Evolutionary conservation across 2,797 vertebrate species (phyloP).

Genomic region (Zalophus californianus): DNA sequence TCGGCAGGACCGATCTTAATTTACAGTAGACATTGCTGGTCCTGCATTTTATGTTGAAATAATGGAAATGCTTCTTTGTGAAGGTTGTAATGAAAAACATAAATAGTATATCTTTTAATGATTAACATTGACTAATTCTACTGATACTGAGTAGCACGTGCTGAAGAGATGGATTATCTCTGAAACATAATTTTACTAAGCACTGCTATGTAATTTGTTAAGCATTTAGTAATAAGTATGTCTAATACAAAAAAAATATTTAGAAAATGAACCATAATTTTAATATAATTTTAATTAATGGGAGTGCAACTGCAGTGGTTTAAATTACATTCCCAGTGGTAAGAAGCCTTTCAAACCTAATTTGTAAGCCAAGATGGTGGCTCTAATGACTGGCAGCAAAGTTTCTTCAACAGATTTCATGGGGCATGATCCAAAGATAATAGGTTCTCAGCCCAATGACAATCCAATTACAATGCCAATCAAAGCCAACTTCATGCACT

Average conservation of each 20-base stretch:
- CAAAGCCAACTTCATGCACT: constrained; percentile 99
- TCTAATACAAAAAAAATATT: constrained; percentile 91
- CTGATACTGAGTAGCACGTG: constrained; percentile 87
- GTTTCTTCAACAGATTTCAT: constrained; percentile 99
- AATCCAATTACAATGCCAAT: constrained; percentile 99
- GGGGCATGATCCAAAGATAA: constrained; percentile 99
- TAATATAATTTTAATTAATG: constrained; percentile 99
- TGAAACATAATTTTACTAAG: constrained; percentile 89
- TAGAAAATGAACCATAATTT: constrained; percentile 97
- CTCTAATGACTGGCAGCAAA: constrained; percentile 99
- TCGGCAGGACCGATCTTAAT: constrained; percentile 65
- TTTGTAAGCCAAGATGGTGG: constrained; percentile 99
- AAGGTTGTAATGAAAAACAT: constrained; percentile 85
- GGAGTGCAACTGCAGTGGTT: constrained; percentile 96
- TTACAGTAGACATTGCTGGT: constrained; percentile 71
- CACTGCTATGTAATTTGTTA: constrained; percentile 89
- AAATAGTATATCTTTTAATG: constrained; percentile 86
- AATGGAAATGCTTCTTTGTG: constrained; percentile 82
- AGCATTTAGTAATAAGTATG: constrained; percentile 90
- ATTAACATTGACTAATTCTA: constrained; percentile 86
- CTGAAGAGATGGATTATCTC: constrained; percentile 88
- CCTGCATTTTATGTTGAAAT: constrained; percentile 68
- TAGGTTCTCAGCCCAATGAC: constrained; percentile 99
- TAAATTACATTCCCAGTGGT: constrained; percentile 98
- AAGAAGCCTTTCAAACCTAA: constrained; percentile 97